Evolutionary conservation across 2,888 invertebrate species (phyloP).

Genomic region (Drosophila buzzatii): DNA sequence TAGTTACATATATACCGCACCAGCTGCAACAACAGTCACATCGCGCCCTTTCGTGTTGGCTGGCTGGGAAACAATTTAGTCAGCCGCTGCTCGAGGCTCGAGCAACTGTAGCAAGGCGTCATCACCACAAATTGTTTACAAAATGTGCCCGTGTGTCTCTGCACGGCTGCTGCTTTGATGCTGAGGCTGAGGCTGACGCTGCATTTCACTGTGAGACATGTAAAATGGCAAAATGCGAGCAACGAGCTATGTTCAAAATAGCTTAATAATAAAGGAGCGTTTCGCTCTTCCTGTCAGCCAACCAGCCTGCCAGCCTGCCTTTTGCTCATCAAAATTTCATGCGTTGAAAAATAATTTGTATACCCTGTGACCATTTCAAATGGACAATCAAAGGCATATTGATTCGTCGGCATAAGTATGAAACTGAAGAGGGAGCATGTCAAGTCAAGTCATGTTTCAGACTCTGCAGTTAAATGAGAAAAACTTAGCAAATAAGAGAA

Average conservation of each 20-base stretch:
- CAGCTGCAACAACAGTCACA: conserved; percentile 14
- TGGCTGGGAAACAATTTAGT: conserved; percentile 54
- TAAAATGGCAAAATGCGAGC: background rate
- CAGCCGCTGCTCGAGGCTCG: conserved; percentile 29
- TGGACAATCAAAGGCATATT: background rate
- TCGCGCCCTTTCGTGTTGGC: conserved; percentile 13
- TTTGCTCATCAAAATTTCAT: conserved; percentile 70
- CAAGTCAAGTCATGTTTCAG: too few relatives aligned
- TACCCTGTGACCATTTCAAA: background rate
- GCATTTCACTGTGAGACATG: conserved; percentile 19
- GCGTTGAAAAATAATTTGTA: conserved; percentile 46
- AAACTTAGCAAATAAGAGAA: too few relatives aligned
- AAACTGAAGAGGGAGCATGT: too few relatives aligned
- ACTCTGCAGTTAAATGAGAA: too few relatives aligned
- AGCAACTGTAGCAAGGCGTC: conserved; percentile 20
- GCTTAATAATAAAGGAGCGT: conserved; percentile 67
- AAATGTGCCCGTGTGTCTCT: conserved; percentile 6
- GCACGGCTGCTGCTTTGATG: background rate
- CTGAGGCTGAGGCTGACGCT: conserved; percentile 24
- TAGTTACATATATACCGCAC: conserved; percentile 10
- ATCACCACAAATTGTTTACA: conserved; percentile 45
- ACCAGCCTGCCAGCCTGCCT: background rate
- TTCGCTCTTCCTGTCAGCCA: conserved; percentile 10
- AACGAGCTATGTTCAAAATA: conserved; percentile 48
- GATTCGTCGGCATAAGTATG: too few relatives aligned